Evolutionary conservation across 2,113 vertebrate species (phyloP), one percentile per base, ranked within the genome.

Genomic region (Eulemur macaco): DNA sequence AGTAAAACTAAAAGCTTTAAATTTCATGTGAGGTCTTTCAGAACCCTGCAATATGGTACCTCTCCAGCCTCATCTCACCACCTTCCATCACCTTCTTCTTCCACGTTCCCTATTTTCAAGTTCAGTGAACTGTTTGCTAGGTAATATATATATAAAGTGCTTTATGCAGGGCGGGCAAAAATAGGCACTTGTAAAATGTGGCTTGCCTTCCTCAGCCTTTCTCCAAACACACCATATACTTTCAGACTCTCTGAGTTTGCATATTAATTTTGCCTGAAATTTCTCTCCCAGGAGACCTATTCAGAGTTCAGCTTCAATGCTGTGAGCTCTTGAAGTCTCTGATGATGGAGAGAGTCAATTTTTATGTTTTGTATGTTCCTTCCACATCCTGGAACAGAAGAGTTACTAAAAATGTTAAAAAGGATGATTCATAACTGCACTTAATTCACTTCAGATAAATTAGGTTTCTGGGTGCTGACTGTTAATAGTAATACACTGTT

Each of bases 41-140:
- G 63, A 94, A 56, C 52, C n/a, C 12, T 73, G 15, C 29, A 74
- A 29, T 64, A 93, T 45, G 52, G 77, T 60, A 64, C 42, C 50
- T 86, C 60, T 95, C 85, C 66, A 91, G 52, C 39, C 37, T 95
- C 86, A 58, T 74, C 74, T 52, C 80, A 34, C 66, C 37, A 37
- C 37, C 12, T 58, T 82, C 47, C 42, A 60, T 92, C 52, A 80
- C 78, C 74, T 66, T 31, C 82, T 50, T 45, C 66, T 87, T 50
- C 34, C 83, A 77, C 31, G 47, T 88, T 86, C 54, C 29, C 84
- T 92, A 84, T 98, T 96, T 98, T 96, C 95, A 96, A 92, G 93
- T 91, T 95, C 96, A 94, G 9, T 85, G 85, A 92, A 68, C 69
- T 63, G 66, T 37, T 88, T 42, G 39, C 80, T 89, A 80, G 68